These are phyloP conservation scores for Macropis europaea DNA, from an alignment of 2,888 invertebrate species.

Conservation along the genomic window DNA sequence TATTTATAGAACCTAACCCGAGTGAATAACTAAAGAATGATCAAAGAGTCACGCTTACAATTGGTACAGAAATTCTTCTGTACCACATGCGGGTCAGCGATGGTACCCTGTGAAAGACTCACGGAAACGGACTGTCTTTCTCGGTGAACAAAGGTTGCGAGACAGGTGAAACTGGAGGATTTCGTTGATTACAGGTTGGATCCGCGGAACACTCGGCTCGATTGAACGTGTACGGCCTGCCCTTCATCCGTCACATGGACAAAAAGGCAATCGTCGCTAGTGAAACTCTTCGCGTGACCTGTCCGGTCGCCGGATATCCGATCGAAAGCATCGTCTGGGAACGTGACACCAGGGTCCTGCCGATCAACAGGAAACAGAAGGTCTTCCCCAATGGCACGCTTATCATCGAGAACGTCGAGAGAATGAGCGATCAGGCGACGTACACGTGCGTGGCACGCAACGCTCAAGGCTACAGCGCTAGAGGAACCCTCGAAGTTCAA, in stretches of 20 bases:
- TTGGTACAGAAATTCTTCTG: too few species aligned
- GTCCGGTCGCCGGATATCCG: slow-evolving; percentile 97
- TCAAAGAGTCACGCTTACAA: too few species aligned
- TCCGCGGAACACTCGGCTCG: slow-evolving; percentile 92
- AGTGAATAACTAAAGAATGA: too few species aligned
- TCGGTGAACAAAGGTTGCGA: not conserved
- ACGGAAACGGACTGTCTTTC: too few species aligned
- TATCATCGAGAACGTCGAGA: slow-evolving; percentile 95
- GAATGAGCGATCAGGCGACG: slow-evolving; percentile 94
- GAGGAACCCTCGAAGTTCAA: slow-evolving; percentile 94
- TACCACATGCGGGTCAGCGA: too few species aligned
- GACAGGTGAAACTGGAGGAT: not conserved
- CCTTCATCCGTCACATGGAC: slow-evolving; percentile 95
- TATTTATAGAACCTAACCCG: too few species aligned
- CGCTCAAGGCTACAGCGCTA: slow-evolving; percentile 93
- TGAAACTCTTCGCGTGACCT: slow-evolving; percentile 92
- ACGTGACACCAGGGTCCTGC: slow-evolving; percentile 91
- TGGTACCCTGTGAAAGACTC: too few species aligned
- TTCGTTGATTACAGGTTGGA: slow-evolving; percentile 84
- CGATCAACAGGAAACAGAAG: slow-evolving; percentile 96
- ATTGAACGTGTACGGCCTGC: slow-evolving; percentile 93
- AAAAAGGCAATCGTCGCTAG: slow-evolving; percentile 96
- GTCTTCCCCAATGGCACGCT: slow-evolving; percentile 96
- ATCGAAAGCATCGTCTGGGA: slow-evolving; percentile 98
- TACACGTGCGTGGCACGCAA: slow-evolving; percentile 97